Evolutionary conservation across 2,888 invertebrate species (phyloP).

Genomic region (Nomada hirtipes): DNA sequence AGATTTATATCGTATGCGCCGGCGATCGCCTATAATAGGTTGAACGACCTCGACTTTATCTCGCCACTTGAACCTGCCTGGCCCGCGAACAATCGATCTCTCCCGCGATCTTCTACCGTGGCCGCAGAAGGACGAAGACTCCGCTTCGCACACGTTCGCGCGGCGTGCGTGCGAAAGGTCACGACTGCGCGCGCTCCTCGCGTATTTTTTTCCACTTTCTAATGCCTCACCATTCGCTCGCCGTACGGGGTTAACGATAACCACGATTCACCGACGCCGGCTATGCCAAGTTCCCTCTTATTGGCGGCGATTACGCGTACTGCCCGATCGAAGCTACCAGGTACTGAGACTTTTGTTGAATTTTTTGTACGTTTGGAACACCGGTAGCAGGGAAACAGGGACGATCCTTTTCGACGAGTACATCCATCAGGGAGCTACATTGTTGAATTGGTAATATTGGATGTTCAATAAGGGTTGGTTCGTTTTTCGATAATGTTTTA

Average conservation of each 20-base stretch:
- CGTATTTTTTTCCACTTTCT: conserved; percentile 69
- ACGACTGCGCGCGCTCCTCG: conserved; percentile 63
- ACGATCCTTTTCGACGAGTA: background rate
- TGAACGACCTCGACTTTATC: conserved; percentile 75
- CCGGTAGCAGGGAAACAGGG: background rate
- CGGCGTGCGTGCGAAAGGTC: conserved; percentile 74
- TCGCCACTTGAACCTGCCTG: conserved; percentile 66
- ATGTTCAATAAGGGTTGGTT: too few relatives aligned
- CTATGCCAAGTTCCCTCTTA: conserved; percentile 11
- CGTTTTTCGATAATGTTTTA: too few relatives aligned
- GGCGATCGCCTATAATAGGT: conserved; percentile 69
- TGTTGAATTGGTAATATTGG: too few relatives aligned
- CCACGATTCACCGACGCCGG: conserved; percentile 48
- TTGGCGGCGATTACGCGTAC: conserved; percentile 6
- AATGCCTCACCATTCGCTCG: conserved; percentile 62
- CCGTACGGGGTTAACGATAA: conserved; percentile 69
- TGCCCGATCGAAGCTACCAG: conserved; percentile 5
- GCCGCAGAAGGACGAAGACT: conserved; percentile 65
- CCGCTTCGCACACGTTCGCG: conserved; percentile 64
- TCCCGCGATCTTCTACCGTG: conserved; percentile 53
- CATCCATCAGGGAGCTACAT: too few relatives aligned
- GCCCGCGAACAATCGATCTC: conserved; percentile 72
- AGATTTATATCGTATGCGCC: conserved; percentile 72
- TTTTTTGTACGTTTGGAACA: background rate
- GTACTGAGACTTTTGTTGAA: too few relatives aligned